Base-by-base conservation (phyloP, 2,888 invertebrate genomes). In the Parasteatoda lunata region DNA sequence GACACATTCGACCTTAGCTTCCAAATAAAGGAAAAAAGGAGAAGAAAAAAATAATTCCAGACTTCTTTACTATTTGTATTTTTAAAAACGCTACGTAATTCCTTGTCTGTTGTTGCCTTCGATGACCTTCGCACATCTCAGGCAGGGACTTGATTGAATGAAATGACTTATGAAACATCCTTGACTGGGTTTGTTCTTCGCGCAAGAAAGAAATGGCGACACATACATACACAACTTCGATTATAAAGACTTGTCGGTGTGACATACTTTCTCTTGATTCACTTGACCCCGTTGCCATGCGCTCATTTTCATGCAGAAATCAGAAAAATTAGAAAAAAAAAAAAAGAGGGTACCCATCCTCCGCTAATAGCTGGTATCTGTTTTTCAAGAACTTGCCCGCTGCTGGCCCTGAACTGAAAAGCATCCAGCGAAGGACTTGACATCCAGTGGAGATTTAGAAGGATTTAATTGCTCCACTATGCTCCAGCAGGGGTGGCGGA, bases 221-320 rank as follows among this genome's bases (percentile, higher is more conserved):
- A 65, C 49, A 72, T 30, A 65, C 49, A 72, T 30, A 59, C 66
- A 7, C 54, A 1, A n/a, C 11, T 65, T 13, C 48, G 69, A 69
- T 69, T 64, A 54, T 47, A 68, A 54, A 84, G 76, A 84, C 84
- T 48, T 77, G 83, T 71, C 71, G 71, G 65, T 45, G 84, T 84
- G 85, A 79, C 79, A 85, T 70, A 85, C 79, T 78, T 79, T 75
- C 52, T 47, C 79, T 70, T 15, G 48, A 59, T 84, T 84, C 84
- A 49, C 84, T 84, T 84, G 84, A 84, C 84, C 84, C 68, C 72
- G 54, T 84, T 84, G 77, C 30, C 45, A 47, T 70, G 73, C 30
- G 65, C 81, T 75, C 73, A 59, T 66, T 48, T 30, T 64, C n/a
- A 47, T 65, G 54, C 54, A 30, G 30, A 30, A 30, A 30, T 30